Percentiles rank a stretch among this genome's conserved stretches.
Evolutionary conservation across 2,113 vertebrate genomes (phyloP).

Genomic region (Caranx ignobilis): DNA sequence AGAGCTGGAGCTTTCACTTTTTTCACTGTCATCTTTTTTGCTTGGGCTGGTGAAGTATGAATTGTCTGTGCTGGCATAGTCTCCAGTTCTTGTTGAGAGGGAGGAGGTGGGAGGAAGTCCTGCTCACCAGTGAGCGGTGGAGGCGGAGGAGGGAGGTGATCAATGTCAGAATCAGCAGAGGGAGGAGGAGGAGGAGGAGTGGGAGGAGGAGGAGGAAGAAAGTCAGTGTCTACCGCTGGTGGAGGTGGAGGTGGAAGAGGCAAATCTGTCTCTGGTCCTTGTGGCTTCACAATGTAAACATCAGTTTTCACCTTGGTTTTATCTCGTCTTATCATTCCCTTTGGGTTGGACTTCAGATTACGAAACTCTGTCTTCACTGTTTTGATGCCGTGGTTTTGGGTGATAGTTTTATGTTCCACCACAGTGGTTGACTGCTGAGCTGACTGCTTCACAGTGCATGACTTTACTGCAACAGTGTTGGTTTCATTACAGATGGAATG

Average conservation of each 20-base stretch:
- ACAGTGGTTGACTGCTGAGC: slow-evolving; percentile 58
- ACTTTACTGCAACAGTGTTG: slow-evolving; percentile 45
- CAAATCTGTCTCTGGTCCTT: slow-evolving; percentile 82
- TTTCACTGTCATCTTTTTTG: slow-evolving; percentile 81
- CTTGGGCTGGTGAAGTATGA: slow-evolving; percentile 71
- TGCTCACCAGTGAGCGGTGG: slow-evolving; percentile 67
- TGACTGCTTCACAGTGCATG: slow-evolving; percentile 50
- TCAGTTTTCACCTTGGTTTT: slow-evolving; percentile 79
- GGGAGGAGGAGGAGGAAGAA: slow-evolving; percentile 83
- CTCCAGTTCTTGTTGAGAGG: slow-evolving; percentile 82
- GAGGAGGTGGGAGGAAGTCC: slow-evolving; percentile 82
- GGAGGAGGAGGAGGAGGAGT: slow-evolving; percentile 85
- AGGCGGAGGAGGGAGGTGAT: slow-evolving; percentile 79
- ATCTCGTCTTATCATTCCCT: slow-evolving; percentile 71
- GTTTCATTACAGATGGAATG: slow-evolving; percentile 55
- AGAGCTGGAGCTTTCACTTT: slow-evolving; percentile 74
- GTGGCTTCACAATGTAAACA: slow-evolving; percentile 72
- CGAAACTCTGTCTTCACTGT: slow-evolving; percentile 83
- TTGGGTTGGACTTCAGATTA: slow-evolving; percentile 77
- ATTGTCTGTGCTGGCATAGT: slow-evolving; percentile 65
- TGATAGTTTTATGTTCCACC: slow-evolving; percentile 82
- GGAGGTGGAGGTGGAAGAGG: slow-evolving; percentile 87
- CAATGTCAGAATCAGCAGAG: slow-evolving; percentile 77
- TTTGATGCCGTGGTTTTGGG: slow-evolving; percentile 82
- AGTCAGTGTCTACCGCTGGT: slow-evolving; percentile 81